Percentiles rank a stretch among this genome's conserved stretches.
These are phyloP conservation scores for Typhlomys cinereus DNA, from an alignment of 2,113 vertebrate genomes.

Conservation along the genomic window DNA sequence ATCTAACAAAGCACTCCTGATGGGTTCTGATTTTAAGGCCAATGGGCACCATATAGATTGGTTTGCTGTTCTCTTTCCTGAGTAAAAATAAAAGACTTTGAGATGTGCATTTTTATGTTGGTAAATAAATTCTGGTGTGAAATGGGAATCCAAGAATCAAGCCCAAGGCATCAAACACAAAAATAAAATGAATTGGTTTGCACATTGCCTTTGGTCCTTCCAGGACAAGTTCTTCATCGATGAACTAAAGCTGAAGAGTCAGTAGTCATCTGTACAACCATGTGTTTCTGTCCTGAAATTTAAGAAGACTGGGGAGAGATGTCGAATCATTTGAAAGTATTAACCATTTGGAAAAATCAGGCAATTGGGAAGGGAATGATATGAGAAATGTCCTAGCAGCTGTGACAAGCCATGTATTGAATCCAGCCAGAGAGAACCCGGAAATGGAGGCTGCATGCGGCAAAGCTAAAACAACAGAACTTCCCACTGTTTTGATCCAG, in stretches of 20 bases:
- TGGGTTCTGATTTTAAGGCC: constrained; percentile 84
- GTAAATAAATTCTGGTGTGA: constrained; percentile 75
- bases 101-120: constrained; percentile 76
- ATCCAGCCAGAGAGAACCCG: too few species aligned
- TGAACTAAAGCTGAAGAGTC: constrained; percentile 23
- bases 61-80: constrained; percentile 77
- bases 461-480: constrained; percentile 45
- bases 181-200: constrained; percentile 51
- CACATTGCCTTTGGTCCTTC: constrained; percentile 52
- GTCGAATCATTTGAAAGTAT: constrained; percentile 13
- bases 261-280: background rate
- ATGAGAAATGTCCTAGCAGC: constrained; percentile 31
- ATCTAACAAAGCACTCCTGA: constrained; percentile 85
- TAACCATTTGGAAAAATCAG: constrained; percentile 35
- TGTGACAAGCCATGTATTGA: too few species aligned
- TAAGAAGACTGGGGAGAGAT: constrained; percentile 29
- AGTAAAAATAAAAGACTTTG: constrained; percentile 65
- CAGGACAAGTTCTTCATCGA: constrained; percentile 15
- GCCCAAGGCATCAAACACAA: constrained; percentile 51
- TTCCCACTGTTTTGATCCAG: constrained; percentile 1
- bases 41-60: constrained; percentile 81
- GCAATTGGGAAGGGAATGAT: background rate
- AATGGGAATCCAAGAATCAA: constrained; percentile 65
- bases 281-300: background rate
- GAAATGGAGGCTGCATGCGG: constrained; percentile 44